Evolutionary conservation across 2,113 vertebrate species (phyloP).

Genomic region (Grammomys dolichurus): DNA sequence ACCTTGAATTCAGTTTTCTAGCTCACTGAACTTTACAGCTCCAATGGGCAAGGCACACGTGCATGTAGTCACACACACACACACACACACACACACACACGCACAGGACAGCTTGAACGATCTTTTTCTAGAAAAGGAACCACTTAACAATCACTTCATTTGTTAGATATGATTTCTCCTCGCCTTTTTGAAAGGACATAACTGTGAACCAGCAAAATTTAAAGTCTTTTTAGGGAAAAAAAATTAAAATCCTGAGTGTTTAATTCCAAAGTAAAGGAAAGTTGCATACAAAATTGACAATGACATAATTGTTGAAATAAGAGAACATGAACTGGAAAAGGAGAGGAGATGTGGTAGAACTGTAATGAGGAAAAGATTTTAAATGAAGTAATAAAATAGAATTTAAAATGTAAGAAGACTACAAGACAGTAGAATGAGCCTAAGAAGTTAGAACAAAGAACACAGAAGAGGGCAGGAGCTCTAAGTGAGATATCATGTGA

Average conservation of each 20-base stretch:
- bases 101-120: background rate
- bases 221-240: background rate
- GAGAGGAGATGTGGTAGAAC: background rate
- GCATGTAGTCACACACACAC: background rate
- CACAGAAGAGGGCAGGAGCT: background rate
- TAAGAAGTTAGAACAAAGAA: background rate
- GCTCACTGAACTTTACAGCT: conserved; percentile 21
- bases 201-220: background rate
- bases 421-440: background rate
- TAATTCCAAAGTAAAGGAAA: conserved; percentile 3
- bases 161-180: conserved; percentile 7
- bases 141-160: background rate
- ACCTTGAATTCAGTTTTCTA: background rate
- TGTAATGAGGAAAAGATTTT: background rate
- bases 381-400: background rate
- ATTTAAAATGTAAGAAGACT: conserved; percentile 21
- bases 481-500: background rate
- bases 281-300: background rate
- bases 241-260: background rate
- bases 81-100: background rate
- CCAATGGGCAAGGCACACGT: background rate
- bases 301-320: background rate
- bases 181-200: background rate
- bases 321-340: background rate
- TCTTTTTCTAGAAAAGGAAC: background rate